These are phyloP conservation scores for Helicoverpa assulta DNA, from an alignment of 2,888 invertebrate genomes.

Conservation along the genomic window DNA sequence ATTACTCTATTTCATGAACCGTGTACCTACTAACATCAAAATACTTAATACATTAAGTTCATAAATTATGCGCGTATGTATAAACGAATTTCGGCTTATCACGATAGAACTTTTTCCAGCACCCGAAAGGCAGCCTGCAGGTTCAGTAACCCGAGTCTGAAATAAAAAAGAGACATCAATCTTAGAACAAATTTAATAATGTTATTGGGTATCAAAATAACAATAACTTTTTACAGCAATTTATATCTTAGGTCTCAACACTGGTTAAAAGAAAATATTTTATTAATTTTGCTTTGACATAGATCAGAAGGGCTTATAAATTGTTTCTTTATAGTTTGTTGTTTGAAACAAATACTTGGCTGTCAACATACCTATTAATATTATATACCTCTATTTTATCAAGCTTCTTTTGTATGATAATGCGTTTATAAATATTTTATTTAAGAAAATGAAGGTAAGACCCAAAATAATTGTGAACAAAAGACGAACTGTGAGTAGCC, in stretches of 20 bases:
- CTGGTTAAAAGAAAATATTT: constrained; percentile 8
- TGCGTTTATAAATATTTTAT: too few species aligned
- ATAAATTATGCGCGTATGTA: too few species aligned
- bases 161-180: not conserved
- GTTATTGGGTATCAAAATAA: not conserved
- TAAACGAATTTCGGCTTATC: too few species aligned
- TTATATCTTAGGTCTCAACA: not conserved
- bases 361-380: not conserved
- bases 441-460: too few species aligned
- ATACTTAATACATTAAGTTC: too few species aligned
- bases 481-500: too few species aligned
- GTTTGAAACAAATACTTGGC: not conserved
- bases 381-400: not conserved
- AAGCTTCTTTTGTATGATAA: not conserved
- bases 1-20: too few species aligned
- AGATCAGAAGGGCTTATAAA: constrained; percentile 8
- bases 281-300: constrained; percentile 13
- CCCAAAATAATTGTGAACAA: too few species aligned
- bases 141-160: not conserved
- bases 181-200: not conserved
- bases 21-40: too few species aligned
- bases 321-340: constrained; percentile 3
- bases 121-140: not conserved
- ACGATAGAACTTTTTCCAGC: too few species aligned
- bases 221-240: too few species aligned